Evolutionary conservation across 2,888 invertebrate species (phyloP), one percentile per base, ranked within the genome.

Genomic region (Octonoba sinensis): DNA sequence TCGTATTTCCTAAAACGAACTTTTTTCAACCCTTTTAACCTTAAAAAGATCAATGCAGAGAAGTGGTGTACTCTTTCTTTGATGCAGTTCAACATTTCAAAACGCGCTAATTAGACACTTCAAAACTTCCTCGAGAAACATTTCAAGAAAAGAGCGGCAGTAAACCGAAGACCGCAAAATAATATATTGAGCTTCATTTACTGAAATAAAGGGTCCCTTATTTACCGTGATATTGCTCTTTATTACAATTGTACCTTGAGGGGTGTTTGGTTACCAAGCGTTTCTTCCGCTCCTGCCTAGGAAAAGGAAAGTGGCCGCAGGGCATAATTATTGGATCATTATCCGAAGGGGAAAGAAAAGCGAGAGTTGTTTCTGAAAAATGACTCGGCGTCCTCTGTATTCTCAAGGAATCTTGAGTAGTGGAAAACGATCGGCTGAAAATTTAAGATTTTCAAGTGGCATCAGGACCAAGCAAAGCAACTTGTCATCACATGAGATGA

Each of bases 301-400:
- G 18, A 72, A 51, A 59, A 72, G 60, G 18, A 56, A 59, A n/a
- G 27, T 22, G 24, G 59, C 72, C 54, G 44, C 22, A 20, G 56
- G 72, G 59, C 62, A 73, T 72, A 72, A 79, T 73, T 72, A 79
- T 72, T 79, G 79, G 79, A 59, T 79, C 78, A 79, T 79, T 72
- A 72, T 79, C 57, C 59, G n/a, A 49, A 27, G 47, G 59, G 51
- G 16, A 78, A 79, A 72, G 66, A 66, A 79, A 67, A 79, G 67
- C 46, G 51, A 66, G 59, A 79, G 67, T 79, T 72, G 22, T 67
- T 62, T 62, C 65, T 56, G 44, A 78, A 77, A 78, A 71, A 78
- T 78, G 71, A 71, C 54, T 57, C 70, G 57, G 22, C 15, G 22
- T 49, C 59, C 69, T 44, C 46, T 57, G 64, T 49, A 22, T 16